Conservation (phyloP, 1,140 invertebrate species). For the Microplitis mediator region DNA sequence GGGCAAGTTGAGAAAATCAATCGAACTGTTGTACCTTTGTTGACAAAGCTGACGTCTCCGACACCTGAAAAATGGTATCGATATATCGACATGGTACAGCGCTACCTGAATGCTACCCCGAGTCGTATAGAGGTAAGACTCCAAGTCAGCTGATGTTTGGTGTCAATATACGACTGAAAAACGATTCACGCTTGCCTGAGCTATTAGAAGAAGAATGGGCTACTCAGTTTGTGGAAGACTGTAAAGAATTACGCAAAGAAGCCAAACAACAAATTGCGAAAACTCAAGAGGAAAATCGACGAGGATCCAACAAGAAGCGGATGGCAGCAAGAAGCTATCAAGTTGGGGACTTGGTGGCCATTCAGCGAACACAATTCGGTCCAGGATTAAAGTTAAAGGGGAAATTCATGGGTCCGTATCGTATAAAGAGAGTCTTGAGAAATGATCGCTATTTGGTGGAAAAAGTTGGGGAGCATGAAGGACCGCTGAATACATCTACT, state of each 20-base stretch:
- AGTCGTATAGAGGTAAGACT: neutral
- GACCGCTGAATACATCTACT: neutral
- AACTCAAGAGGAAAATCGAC: slow-evolving; percentile 19
- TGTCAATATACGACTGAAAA: neutral
- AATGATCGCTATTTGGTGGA: slow-evolving; percentile 3
- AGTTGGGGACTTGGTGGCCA: slow-evolving; percentile 15
- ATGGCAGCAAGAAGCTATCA: slow-evolving; percentile 17
- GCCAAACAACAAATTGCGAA: slow-evolving; percentile 13
- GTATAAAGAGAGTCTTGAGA: neutral
- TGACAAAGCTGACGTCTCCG: neutral
- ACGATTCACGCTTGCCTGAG: neutral
- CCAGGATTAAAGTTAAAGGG: slow-evolving; percentile 10
- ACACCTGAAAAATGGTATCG: slow-evolving; percentile 19
- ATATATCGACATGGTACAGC: slow-evolving; percentile 12
- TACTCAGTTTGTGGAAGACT: slow-evolving; percentile 2
- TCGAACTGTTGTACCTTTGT: slow-evolving; percentile 1
- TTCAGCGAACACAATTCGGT: slow-evolving; percentile 20
- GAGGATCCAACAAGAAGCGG: neutral
- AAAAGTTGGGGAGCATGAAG: neutral
- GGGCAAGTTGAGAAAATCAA: slow-evolving; percentile 37
- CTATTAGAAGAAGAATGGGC: slow-evolving; percentile 14
- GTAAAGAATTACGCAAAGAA: slow-evolving; percentile 1
- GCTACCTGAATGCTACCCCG: slow-evolving; percentile 18
- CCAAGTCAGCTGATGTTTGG: neutral
- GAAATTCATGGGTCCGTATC: slow-evolving; percentile 24